Evolutionary conservation across 2,888 invertebrate species (phyloP).

Genomic region (Oscheius sp.): DNA sequence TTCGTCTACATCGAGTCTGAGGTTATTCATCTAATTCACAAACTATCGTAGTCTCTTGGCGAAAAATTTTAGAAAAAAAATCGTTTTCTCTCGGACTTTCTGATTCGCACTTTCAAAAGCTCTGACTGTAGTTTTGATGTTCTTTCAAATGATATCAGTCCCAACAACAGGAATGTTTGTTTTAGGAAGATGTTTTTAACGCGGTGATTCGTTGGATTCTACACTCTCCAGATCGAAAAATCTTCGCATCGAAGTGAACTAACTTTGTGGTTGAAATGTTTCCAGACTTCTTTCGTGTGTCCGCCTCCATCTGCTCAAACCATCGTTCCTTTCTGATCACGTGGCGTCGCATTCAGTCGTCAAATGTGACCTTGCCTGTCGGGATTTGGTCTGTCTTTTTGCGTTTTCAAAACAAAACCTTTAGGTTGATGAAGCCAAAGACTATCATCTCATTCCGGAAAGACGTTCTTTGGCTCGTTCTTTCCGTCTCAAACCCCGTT

Average conservation of each 20-base stretch:
- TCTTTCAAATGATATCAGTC: no score
- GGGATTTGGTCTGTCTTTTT: constrained; percentile 48
- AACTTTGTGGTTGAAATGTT: neutral
- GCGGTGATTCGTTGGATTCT: constrained; percentile 84
- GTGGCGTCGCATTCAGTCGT: constrained; percentile 72
- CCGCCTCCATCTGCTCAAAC: constrained; percentile 82
- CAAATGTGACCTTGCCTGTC: constrained; percentile 77
- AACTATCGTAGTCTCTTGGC: no score
- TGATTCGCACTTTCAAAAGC: no score
- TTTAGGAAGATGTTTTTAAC: constrained; percentile 84
- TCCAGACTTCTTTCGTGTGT: constrained; percentile 78
- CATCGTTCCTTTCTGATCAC: constrained; percentile 82
- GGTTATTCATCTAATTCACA: no score
- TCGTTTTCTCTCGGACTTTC: no score
- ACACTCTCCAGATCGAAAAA: constrained; percentile 76
- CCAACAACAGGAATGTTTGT: no score
- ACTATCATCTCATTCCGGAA: constrained; percentile 87
- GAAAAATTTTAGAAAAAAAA: no score
- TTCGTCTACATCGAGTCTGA: constrained; percentile 82
- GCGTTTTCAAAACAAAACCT: neutral
- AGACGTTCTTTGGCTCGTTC: constrained; percentile 81
- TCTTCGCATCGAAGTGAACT: constrained; percentile 60
- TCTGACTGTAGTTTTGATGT: no score
- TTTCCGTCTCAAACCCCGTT: constrained; percentile 79
- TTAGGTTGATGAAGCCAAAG: constrained; percentile 83